Evolutionary conservation across 2,113 vertebrate genomes (phyloP).

Genomic region (Ranitomeya variabilis): DNA sequence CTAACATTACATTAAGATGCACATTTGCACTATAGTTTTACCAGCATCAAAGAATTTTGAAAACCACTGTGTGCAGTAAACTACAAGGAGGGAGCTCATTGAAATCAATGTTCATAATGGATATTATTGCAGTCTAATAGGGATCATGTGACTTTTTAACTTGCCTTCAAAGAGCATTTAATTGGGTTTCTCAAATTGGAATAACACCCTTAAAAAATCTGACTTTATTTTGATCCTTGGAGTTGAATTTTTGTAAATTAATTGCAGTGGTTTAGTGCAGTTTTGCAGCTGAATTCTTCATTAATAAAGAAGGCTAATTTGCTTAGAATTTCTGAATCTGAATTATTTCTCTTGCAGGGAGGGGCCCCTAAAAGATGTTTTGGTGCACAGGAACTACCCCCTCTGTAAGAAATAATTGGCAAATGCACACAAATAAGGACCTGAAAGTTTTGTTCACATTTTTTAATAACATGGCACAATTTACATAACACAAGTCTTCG

Average conservation of each 20-base stretch:
- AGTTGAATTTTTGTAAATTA: neutral
- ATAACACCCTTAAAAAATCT: too few species aligned
- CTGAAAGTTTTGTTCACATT: slow-evolving; percentile 90
- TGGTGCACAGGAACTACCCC: neutral
- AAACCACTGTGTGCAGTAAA: too few species aligned
- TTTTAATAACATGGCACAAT: slow-evolving; percentile 99
- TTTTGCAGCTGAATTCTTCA: neutral
- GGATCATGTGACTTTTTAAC: too few species aligned
- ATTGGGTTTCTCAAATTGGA: too few species aligned
- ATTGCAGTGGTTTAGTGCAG: neutral
- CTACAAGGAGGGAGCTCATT: too few species aligned
- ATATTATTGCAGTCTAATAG: too few species aligned
- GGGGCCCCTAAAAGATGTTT: neutral
- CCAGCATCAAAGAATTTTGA: too few species aligned
- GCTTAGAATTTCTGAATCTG: neutral
- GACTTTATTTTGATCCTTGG: too few species aligned
- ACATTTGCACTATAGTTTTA: too few species aligned
- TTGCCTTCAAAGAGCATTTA: too few species aligned
- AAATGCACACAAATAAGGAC: slow-evolving; percentile 74
- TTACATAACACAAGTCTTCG: slow-evolving; percentile 97
- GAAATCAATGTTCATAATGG: too few species aligned
- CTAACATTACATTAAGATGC: too few species aligned
- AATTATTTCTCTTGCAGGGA: neutral
- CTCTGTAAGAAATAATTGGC: slow-evolving; percentile 61
- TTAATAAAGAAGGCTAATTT: neutral